A percentile compares a stretch with the other conserved stretches of the same genome.
These are phyloP conservation scores for Ramphastos sulfuratus DNA, from an alignment of 2,113 vertebrate species.

Conservation along the genomic window DNA sequence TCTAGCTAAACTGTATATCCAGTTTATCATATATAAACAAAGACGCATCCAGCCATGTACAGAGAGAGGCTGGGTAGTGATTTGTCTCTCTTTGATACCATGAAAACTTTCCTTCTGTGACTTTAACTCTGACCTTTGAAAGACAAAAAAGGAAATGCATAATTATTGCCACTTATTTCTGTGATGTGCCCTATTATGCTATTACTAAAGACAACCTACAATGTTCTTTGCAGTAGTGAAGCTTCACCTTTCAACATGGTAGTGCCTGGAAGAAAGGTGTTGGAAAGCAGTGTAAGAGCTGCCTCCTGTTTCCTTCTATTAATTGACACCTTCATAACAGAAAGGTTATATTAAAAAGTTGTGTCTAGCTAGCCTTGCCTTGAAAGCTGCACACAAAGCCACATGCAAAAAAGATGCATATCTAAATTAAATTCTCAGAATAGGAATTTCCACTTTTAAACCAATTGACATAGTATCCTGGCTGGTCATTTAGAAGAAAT, in stretches of 20 bases:
- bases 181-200: not conserved
- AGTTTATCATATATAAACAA: not conserved
- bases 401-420: not conserved
- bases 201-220: not conserved
- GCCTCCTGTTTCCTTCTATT: not conserved
- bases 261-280: not conserved
- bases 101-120: conserved; percentile 12
- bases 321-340: not conserved
- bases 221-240: not conserved
- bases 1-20: not conserved
- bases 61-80: not conserved
- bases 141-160: conserved; percentile 23
- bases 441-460: not conserved
- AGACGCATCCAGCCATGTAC: not conserved
- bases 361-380: not conserved
- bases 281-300: not conserved
- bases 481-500: not conserved
- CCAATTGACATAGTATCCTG: no score
- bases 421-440: not conserved
- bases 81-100: not conserved
- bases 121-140: conserved; percentile 8
- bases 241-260: not conserved
- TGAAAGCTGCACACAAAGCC: not conserved
- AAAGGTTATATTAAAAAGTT: not conserved
- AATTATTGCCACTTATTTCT: conserved; percentile 32